Percentiles rank a stretch among this genome's conserved stretches.
Evolutionary conservation across 2,888 invertebrate species (phyloP).

Genomic region (Nycteola revayana): DNA sequence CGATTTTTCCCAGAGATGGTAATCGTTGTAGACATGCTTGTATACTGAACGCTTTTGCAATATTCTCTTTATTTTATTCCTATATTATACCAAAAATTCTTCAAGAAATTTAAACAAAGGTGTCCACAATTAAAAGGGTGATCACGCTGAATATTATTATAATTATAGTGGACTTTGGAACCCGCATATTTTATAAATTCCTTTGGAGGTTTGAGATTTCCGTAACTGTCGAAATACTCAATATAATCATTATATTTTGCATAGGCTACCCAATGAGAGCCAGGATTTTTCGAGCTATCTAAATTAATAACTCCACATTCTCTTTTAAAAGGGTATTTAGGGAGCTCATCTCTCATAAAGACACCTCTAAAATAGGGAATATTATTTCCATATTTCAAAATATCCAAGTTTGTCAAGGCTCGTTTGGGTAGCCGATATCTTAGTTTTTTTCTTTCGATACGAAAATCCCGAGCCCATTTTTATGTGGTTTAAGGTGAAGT

Average conservation of each 20-base stretch:
- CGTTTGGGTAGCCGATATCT: too few relatives aligned
- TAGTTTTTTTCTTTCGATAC: slow-evolving; percentile 5
- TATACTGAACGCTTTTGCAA: slow-evolving; percentile 3
- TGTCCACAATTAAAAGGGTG: too few relatives aligned
- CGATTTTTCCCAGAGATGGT: slow-evolving; percentile 13
- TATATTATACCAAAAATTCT: slow-evolving; percentile 8
- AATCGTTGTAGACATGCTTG: slow-evolving; percentile 12
- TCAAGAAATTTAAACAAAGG: slow-evolving; percentile 36
- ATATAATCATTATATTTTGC: too few relatives aligned
- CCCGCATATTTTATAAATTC: background rate
- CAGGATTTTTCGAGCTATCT: too few relatives aligned
- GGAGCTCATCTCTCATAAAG: too few relatives aligned
- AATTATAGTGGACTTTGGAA: background rate
- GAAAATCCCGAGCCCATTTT: slow-evolving; percentile 4
- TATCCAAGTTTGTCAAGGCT: slow-evolving; percentile 6
- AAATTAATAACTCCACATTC: too few relatives aligned
- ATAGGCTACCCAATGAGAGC: too few relatives aligned
- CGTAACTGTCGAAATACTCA: slow-evolving; percentile 6
- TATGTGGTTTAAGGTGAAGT: slow-evolving; percentile 5
- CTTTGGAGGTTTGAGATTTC: background rate
- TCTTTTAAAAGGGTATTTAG: too few relatives aligned
- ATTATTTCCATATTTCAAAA: slow-evolving; percentile 8
- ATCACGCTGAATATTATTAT: background rate
- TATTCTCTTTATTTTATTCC: slow-evolving; percentile 4
- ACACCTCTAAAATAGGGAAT: slow-evolving; percentile 16